A percentile compares a stretch with the other conserved stretches of the same genome.
phyloP scores from a whole-genome alignment of 2,888 invertebrate genomes.

The Ochropleura plecta region DNA sequence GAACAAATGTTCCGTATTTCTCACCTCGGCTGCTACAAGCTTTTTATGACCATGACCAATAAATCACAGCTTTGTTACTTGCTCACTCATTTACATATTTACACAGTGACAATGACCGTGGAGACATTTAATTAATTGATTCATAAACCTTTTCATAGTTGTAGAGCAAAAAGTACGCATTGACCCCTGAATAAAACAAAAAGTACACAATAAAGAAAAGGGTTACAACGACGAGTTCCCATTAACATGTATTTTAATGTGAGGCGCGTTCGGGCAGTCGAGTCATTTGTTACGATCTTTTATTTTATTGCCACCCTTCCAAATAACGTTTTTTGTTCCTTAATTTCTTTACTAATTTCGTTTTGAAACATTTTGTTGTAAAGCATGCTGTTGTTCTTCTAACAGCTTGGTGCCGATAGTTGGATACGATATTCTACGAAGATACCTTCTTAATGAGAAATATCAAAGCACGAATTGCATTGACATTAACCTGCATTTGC shows the following conservation, averaged over 20 bases:
- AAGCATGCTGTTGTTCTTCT: constrained; percentile 30
- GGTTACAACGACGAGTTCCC: constrained; percentile 86
- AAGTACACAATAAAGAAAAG: constrained; percentile 82
- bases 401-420: constrained; percentile 13
- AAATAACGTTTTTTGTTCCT: constrained; percentile 71
- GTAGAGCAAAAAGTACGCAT: constrained; percentile 84
- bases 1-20: constrained; percentile 79
- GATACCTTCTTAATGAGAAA: not conserved
- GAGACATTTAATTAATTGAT: constrained; percentile 90
- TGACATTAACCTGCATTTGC: not conserved
- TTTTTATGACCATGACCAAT: constrained; percentile 81
- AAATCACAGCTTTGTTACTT: constrained; percentile 88
- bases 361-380: constrained; percentile 48
- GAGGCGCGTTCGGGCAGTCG: constrained; percentile 82
- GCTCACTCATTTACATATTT: constrained; percentile 88
- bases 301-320: constrained; percentile 80
- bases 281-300: constrained; percentile 86
- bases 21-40: constrained; percentile 80
- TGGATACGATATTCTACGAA: constrained; percentile 11
- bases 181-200: constrained; percentile 90
- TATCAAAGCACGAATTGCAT: not conserved
- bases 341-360: constrained; percentile 65
- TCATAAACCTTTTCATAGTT: constrained; percentile 88
- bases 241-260: constrained; percentile 86
- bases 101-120: constrained; percentile 88